Evolutionary conservation across 2,888 invertebrate genomes (phyloP), one percentile per base, ranked within the genome.

Genomic region (Erebia palarica): DNA sequence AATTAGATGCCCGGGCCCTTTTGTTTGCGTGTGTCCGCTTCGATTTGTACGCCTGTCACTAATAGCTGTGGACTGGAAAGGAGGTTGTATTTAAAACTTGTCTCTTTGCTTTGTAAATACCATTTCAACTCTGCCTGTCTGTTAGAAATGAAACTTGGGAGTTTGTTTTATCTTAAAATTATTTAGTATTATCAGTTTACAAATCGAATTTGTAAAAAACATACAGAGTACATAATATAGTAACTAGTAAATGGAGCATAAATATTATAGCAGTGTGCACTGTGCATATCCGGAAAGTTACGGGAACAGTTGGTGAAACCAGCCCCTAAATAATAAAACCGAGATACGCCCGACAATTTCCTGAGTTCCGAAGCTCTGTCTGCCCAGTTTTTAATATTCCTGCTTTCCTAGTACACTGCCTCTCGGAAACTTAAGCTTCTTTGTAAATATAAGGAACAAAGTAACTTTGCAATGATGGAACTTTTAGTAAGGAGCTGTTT

Each of bases 251-350:
- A n/a, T 36, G 10, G 10, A 18, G 21, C 18, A 13, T 36, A 27
- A 27, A 65, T 10, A 36, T n/a, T 10, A 16, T 51, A 51, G n/a
- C n/a, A n/a, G 11, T 16, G 36, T 8, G n/a, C 27, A n/a, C 7
- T 16, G 36, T 13, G 8, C n/a, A 66, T 57, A 55, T 57, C 65
- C 57, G 53, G 18, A 3, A 57, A 66, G 18, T 21, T 18, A 47
- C 13, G 55, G 53, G 57, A 42, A 47, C 66, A 60, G 27, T 61
- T 53, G 51, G 51, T 86, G 86, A 86, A 86, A 85, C 81, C 80
- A 84, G 82, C 85, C 88, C 89, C 84, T 89, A 85, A 88, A 90
- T 88, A 90, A 86, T 89, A 87, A 90, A 89, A 86, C 82, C 79
- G 81, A 80, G 81, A 81, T 79, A 81, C 79, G 77, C 76, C 82